Base-by-base conservation (phyloP, 2,113 vertebrate genomes). In the Acrocephalus arundinaceus region DNA sequence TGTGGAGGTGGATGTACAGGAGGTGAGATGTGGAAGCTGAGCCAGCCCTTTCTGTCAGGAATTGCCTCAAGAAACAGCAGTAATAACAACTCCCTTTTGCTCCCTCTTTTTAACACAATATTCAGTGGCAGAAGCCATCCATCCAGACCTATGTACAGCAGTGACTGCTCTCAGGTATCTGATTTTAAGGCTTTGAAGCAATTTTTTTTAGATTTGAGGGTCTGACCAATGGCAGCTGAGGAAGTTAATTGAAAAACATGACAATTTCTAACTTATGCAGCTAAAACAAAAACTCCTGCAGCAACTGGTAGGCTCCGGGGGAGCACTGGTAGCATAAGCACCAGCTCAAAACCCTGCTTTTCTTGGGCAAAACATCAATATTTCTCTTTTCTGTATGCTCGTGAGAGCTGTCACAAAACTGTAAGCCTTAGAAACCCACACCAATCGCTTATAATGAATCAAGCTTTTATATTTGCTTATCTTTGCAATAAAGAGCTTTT, bases 401-500 rank as follows among this genome's bases (percentile, higher is more conserved):
- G 1, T 71, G 68, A 96, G 91, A 78, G 59, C 28, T 79, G 66
- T 58, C 87, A 66, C 67, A 84, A 83, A 97, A 87, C 51, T 66
- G n/a, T 61, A 90, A 87, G 92, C 58, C 87, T 86, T 37, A 93
- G 66, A 92, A 87, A 91, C 90, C 77, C 91, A 93, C 88, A 87
- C 74, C 85, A 70, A 23, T 31, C 2, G 2, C 46, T 80, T 94
- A 67, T 16, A 90, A 95, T 95, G 95, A 97, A 97, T 95, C 12
- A 6, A 58, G 71, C 87, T 93, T 96, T 96, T 92, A 93, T 96
- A 89, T 58, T 80, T 91, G 70, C 55, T 91, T 79, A 65, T 85
- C 77, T 87, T 89, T 61, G 75, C 72, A 94, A 94, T 87, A 96
- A 96, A 95, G 93, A 67, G 72, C 35, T 61, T 90, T 73, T 66